These are phyloP conservation scores for Megaptera novaeangliae DNA, from an alignment of 2,113 vertebrate genomes.

Conservation along the genomic window DNA sequence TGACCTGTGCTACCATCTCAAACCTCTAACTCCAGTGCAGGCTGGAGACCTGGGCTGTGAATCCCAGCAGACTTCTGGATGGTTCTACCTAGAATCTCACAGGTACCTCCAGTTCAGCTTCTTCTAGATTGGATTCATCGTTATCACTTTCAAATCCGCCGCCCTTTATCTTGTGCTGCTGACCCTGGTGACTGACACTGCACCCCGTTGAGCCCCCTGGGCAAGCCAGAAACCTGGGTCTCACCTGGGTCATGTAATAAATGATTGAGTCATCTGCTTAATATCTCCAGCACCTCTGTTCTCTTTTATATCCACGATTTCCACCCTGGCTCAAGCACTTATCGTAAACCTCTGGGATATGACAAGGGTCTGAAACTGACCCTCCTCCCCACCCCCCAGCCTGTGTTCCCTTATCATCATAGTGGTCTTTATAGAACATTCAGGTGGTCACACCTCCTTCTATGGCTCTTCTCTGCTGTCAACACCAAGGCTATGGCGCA, in stretches of 20 bases:
- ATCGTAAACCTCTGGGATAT: background rate
- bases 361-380: background rate
- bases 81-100: background rate
- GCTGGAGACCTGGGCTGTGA: background rate
- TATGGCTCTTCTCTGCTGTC: background rate
- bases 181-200: background rate
- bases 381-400: rapidly evolving
- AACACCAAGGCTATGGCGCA: background rate
- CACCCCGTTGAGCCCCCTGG: background rate
- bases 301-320: background rate
- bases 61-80: background rate
- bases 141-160: background rate
- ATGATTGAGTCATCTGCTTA: background rate
- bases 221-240: background rate
- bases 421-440: background rate
- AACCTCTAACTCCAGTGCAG: background rate
- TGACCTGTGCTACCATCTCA: background rate
- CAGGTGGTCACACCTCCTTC: background rate
- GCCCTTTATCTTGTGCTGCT: background rate
- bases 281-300: background rate
- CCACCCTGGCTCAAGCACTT: background rate
- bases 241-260: background rate
- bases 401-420: background rate
- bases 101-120: background rate
- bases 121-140: background rate